phyloP scores from a whole-genome alignment of 2,113 vertebrate species.

The Daboia siamensis region DNA sequence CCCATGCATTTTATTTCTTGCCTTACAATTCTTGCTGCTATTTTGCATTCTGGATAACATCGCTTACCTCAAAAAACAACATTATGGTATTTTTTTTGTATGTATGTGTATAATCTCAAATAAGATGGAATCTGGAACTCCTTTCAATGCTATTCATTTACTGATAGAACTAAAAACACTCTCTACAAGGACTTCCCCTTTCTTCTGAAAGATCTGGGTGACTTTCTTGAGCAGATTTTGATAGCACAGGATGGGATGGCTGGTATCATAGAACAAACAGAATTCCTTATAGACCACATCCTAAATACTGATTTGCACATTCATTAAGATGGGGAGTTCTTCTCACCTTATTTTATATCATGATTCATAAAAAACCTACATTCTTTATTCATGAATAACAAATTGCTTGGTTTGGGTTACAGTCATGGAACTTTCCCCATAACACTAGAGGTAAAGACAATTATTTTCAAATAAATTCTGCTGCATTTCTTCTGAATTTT shows the following conservation, averaged over 20 bases:
- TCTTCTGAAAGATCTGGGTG: background rate
- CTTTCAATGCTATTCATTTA: background rate
- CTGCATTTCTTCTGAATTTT: background rate
- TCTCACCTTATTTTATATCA: background rate
- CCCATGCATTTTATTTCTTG: background rate
- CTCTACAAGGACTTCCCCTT: background rate
- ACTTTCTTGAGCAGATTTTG: background rate
- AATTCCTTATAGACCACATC: background rate
- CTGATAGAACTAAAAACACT: background rate
- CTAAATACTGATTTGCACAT: background rate
- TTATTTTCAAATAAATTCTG: background rate
- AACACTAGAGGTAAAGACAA: slow-evolving; percentile 35
- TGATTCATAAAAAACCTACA: background rate
- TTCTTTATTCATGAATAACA: slow-evolving; percentile 20
- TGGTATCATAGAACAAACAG: background rate
- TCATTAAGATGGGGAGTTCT: background rate
- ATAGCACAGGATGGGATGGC: background rate
- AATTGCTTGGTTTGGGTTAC: slow-evolving; percentile 41
- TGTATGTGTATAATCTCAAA: background rate
- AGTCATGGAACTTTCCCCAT: slow-evolving; percentile 43
- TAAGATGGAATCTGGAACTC: background rate
- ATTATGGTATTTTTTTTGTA: background rate
- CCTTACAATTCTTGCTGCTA: background rate
- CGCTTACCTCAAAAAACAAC: background rate
- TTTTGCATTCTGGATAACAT: background rate